A percentile compares a stretch with the other conserved stretches of the same genome.
Evolutionary conservation across 2,888 invertebrate genomes (phyloP).

Genomic region (Eupsilia transversa): DNA sequence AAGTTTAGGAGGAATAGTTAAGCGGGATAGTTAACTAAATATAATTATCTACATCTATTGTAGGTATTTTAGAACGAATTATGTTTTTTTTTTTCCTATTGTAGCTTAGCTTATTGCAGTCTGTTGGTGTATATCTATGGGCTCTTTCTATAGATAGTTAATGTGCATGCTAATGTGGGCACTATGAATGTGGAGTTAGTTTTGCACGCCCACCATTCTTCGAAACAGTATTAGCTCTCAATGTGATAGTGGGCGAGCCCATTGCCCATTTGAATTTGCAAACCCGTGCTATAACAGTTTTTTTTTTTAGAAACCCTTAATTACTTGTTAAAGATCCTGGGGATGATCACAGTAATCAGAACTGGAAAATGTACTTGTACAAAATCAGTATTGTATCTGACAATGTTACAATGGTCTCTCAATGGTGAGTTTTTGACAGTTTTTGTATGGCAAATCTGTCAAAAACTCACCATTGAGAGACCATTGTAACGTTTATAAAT

Average conservation of each 20-base stretch:
- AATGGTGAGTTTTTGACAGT: too few relatives aligned
- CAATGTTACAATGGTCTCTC: too few relatives aligned
- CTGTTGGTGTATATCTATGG: background rate
- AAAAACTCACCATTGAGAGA: too few relatives aligned
- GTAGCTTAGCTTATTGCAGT: too few relatives aligned
- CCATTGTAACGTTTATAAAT: too few relatives aligned
- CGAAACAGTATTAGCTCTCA: conserved; percentile 29
- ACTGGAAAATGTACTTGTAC: background rate
- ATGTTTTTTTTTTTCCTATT: background rate
- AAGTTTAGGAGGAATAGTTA: too few relatives aligned
- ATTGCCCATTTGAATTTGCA: conserved; percentile 54
- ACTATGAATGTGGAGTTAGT: conserved; percentile 53
- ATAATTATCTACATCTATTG: too few relatives aligned
- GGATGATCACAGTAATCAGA: background rate
- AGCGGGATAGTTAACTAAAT: too few relatives aligned
- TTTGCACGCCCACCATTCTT: conserved; percentile 31
- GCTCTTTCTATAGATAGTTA: background rate
- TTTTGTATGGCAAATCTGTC: too few relatives aligned
- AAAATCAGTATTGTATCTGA: background rate
- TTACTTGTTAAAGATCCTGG: conserved; percentile 21
- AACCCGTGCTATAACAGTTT: conserved; percentile 44
- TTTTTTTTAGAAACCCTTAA: conserved; percentile 39
- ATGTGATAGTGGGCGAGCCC: conserved; percentile 52
- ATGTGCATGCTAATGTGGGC: conserved; percentile 41
- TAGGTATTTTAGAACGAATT: too few relatives aligned